Evolutionary conservation across 2,113 vertebrate genomes (phyloP).

Genomic region (Haemorhous mexicanus): DNA sequence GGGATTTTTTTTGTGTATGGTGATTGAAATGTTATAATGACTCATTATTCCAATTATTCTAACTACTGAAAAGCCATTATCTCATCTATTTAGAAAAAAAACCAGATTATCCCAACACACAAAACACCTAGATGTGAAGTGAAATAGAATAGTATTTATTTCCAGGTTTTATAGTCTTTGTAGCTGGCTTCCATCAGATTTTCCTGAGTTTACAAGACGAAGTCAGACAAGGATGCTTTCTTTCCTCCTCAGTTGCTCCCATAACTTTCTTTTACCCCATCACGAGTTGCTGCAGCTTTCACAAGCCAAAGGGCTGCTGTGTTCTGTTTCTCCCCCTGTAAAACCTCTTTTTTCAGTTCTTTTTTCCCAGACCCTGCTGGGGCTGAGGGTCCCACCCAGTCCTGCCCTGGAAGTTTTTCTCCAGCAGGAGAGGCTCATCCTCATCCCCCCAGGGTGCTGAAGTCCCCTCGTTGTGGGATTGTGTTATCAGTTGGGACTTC

Average conservation of each 20-base stretch:
- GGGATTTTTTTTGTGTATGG: neutral
- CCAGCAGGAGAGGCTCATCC: neutral
- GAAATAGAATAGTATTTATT: neutral
- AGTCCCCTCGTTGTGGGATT: neutral
- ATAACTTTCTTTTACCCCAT: neutral
- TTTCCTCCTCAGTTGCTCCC: neutral
- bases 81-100: neutral
- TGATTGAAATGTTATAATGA: neutral
- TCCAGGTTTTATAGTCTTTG: neutral
- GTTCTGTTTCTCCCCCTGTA: rapidly evolving
- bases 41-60: neutral
- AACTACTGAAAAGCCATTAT: neutral
- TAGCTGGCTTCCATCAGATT: neutral
- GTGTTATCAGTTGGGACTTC: neutral
- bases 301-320: neutral
- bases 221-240: neutral
- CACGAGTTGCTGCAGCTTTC: neutral
- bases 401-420: neutral
- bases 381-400: neutral
- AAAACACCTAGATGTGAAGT: neutral
- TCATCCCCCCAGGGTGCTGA: neutral
- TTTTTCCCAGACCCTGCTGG: neutral
- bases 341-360: neutral
- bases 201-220: neutral
- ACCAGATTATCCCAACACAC: neutral